These are phyloP conservation scores for Andrena bicolor DNA, from an alignment of 2,888 invertebrate species.

Conservation along the genomic window DNA sequence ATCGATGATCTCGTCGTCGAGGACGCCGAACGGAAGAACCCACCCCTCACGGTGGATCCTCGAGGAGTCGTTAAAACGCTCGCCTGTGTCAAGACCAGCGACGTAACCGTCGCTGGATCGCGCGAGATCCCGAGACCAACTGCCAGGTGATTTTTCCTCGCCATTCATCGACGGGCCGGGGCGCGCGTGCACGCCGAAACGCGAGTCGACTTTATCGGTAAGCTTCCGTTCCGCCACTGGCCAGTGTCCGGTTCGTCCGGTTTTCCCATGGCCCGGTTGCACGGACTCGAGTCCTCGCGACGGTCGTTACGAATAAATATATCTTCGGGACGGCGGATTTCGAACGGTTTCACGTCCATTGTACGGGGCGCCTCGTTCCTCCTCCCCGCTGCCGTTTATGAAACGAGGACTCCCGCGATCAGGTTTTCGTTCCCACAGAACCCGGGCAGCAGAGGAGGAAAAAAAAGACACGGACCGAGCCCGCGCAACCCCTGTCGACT, in stretches of 20 bases:
- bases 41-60: slow-evolving; percentile 13
- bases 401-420: slow-evolving; percentile 79
- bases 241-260: slow-evolving; percentile 81
- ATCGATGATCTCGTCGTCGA: slow-evolving; percentile 7
- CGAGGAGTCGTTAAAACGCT: slow-evolving; percentile 15
- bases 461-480: slow-evolving; percentile 60
- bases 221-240: slow-evolving; percentile 70
- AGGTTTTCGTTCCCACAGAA: slow-evolving; percentile 85
- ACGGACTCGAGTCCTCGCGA: slow-evolving; percentile 37
- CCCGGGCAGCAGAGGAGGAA: slow-evolving; percentile 48
- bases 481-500: slow-evolving; percentile 71
- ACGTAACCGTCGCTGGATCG: slow-evolving; percentile 44
- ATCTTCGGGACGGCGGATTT: slow-evolving; percentile 29
- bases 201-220: slow-evolving; percentile 53
- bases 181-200: slow-evolving; percentile 20
- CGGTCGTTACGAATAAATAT: not conserved
- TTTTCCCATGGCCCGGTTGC: slow-evolving; percentile 76
- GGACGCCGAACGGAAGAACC: not conserved
- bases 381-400: not conserved
- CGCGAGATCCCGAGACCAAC: slow-evolving; percentile 61
- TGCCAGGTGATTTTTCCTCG: slow-evolving; percentile 64
- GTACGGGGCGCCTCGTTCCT: slow-evolving; percentile 25
- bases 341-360: slow-evolving; percentile 52
- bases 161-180: slow-evolving; percentile 47
- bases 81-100: slow-evolving; percentile 8